Conservation (phyloP, 1,140 invertebrate genomes). For the Aculops lycopersici region DNA sequence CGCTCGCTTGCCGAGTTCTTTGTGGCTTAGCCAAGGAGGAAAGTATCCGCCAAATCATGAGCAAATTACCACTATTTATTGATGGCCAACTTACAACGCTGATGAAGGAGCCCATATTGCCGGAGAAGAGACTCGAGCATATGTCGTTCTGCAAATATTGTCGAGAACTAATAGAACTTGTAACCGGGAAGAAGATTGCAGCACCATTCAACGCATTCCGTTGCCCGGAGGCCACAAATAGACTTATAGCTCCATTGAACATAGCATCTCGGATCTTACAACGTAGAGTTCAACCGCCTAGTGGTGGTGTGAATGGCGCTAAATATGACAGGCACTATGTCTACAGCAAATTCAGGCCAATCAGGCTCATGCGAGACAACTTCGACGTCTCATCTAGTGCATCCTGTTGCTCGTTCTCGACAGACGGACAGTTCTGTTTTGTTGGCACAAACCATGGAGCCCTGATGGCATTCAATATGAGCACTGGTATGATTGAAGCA, state of each 20-base stretch:
- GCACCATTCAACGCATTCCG: constrained; percentile 1
- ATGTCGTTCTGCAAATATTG: constrained; percentile 83
- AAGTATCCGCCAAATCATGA: constrained; percentile 69
- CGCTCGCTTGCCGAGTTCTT: constrained; percentile 53
- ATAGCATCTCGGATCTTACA: constrained; percentile 19
- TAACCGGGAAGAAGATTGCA: constrained; percentile 65
- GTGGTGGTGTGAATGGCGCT: constrained; percentile 19
- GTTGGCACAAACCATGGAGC: constrained; percentile 59
- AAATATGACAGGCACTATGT: constrained; percentile 41
- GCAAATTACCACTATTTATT: constrained; percentile 73
- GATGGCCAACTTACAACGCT: constrained; percentile 58
- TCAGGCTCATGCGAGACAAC: constrained; percentile 36
- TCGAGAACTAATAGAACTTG: constrained; percentile 50
- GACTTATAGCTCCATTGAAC: constrained; percentile 7
- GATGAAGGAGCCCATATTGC: constrained; percentile 75
- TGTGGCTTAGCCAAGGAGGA: constrained; percentile 63
- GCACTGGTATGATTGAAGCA: constrained; percentile 38
- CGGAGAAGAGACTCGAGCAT: constrained; percentile 78
- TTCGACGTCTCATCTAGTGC: constrained; percentile 41
- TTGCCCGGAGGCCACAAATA: constrained; percentile 13
- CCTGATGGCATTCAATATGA: constrained; percentile 48
- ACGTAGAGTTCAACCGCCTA: constrained; percentile 14
- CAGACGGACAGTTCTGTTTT: constrained; percentile 39
- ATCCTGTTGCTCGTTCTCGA: constrained; percentile 41
- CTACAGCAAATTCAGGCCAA: constrained; percentile 60